A percentile compares a stretch with the other conserved stretches of the same genome.
phyloP scores from a whole-genome alignment of 2,113 vertebrate genomes.

The Psophia crepitans region DNA sequence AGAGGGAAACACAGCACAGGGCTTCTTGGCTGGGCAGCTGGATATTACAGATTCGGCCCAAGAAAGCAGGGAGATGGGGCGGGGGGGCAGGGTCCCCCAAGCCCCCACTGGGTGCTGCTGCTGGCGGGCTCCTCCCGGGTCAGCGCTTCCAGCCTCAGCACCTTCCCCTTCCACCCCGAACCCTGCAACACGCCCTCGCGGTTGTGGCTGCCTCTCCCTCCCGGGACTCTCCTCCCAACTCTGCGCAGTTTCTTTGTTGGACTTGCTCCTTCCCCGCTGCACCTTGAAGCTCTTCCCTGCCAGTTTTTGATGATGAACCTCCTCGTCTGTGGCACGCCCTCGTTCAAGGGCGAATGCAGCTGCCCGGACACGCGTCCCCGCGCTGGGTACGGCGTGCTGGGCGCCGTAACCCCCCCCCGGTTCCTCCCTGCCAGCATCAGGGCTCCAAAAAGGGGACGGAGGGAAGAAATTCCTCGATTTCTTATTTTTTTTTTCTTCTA shows the following conservation, averaged over 20 bases:
- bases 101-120: background rate
- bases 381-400: background rate
- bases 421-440: background rate
- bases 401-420: background rate
- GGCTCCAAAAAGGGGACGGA: background rate
- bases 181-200: background rate
- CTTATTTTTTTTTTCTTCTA: background rate
- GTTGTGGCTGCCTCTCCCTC: background rate
- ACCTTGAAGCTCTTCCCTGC: background rate
- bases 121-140: background rate
- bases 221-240: background rate
- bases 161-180: background rate
- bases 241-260: background rate
- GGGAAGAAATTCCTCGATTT: background rate
- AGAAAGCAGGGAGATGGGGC: background rate
- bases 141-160: background rate
- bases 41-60: fast-evolving
- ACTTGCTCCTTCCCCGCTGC: background rate
- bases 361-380: background rate
- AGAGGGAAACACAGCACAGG: background rate
- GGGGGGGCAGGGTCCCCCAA: background rate
- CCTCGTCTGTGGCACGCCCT: background rate
- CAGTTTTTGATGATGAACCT: background rate
- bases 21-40: background rate
- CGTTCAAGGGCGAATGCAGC: background rate